phyloP scores from a whole-genome alignment of 2,888 invertebrate species.

The Cyclophora punctaria region DNA sequence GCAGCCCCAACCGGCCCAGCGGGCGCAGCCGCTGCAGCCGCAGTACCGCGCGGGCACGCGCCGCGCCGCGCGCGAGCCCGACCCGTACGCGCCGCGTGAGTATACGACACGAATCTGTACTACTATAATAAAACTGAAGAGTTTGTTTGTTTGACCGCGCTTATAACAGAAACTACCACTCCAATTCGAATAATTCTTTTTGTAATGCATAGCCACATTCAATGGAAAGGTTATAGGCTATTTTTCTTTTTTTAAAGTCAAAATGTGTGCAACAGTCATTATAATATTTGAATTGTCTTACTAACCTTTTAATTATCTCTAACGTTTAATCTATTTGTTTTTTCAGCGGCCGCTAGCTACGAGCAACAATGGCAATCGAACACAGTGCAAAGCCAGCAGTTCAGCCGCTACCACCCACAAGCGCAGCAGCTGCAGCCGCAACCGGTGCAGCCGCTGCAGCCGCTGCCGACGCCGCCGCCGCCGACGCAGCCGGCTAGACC shows the following conservation, averaged over 20 bases:
- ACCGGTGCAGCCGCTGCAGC: conserved; percentile 18
- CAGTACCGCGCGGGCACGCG: conserved; percentile 29
- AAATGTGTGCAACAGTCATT: neutral
- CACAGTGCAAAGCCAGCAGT: neutral
- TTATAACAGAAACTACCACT: no score
- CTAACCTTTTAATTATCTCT: neutral
- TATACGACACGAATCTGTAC: no score
- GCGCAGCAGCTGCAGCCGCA: conserved; percentile 15
- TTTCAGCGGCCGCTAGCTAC: neutral
- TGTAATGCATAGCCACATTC: no score
- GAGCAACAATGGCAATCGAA: conserved; percentile 7
- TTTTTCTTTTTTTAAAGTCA: neutral
- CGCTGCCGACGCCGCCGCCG: conserved; percentile 10
- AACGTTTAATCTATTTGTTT: neutral
- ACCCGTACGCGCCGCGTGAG: conserved; percentile 25
- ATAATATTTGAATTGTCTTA: neutral
- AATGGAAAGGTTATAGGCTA: neutral
- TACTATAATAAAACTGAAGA: no score
- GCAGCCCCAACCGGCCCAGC: conserved; percentile 10
- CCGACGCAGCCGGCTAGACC: conserved; percentile 36
- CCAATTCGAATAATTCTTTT: no score
- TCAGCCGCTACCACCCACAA: conserved; percentile 10
- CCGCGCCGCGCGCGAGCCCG: conserved; percentile 31
- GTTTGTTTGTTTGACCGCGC: no score
- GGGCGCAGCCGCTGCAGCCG: conserved; percentile 24